Base-by-base conservation (phyloP, 2,113 vertebrate genomes). In the Peromyscus maniculatus region DNA sequence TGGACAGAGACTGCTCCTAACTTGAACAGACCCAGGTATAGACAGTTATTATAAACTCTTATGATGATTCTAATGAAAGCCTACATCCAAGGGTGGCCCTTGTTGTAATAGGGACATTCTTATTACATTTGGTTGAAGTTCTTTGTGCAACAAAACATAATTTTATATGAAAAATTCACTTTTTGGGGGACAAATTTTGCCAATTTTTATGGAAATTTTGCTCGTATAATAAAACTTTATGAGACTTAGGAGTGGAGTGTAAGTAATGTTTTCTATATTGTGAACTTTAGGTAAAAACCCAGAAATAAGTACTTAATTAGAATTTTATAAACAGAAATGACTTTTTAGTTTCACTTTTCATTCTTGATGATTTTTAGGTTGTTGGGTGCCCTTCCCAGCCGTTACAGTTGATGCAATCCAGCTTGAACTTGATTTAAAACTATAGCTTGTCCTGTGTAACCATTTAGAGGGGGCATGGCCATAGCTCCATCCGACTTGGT, bases 271-370 rank as follows among this genome's bases (percentile, higher is more conserved):
- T 36, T 88, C 8, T 95, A 91, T 91, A 75, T 87, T 97, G 12
- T 82, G 36, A 49, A 67, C 93, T 67, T 94, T 11, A 86, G 79
- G 9, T 91, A 59, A 83, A 36, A 96, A 78, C 87, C 46, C 62
- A 89, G 62, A 97, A 96, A 87, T 12, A 82, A 17, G 11, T 64
- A 62, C 21, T 67, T 93, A 75, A 49, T 94, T 22, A 90, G 72
- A 94, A 74, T 79, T 33, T 69, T 86, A 3, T 88, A 83, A 95
- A 46, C 19, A 96, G 64, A 77, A 95, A 49, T 80, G 52, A 77
- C n/a, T 82, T 86, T 92, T 97, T 79, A 46, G 57, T 93, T 95
- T 92, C 82, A 89, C 4, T 92, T 94, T 46, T 69, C 49, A 49
- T 77, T 95, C 89, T 46, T 75, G 46, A 39, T 62, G 5, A 78